Base-by-base conservation (phyloP, 2,888 invertebrate species). In the Amorpha juglandis region DNA sequence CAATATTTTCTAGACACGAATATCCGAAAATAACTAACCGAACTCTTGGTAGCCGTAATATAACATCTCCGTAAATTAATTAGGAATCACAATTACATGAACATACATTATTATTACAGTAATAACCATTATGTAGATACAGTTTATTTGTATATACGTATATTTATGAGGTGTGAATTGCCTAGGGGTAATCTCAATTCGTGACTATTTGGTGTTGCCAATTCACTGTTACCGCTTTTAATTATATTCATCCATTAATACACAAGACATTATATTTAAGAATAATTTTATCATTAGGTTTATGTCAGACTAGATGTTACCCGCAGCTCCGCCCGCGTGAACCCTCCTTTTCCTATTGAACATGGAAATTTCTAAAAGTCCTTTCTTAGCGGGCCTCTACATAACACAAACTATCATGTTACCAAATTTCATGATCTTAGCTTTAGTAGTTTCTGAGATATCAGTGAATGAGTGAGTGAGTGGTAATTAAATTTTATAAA, bases 151-250 rank as follows among this genome's bases (percentile, higher is more conserved):
- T 42, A 50, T 3, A 50, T 42, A 6, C 6, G 4, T 42, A 42
- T 58, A 58, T 58, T 58, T 58, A 58, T 42, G 58, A 58, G 19
- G 19, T 58, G 58, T 58, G 38, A 58, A 42, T 19, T 3, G 58
- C 48, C 58, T 58, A 42, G 12, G 7, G 58, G 42, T 19, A 38
- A 38, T 19, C 2, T n/a, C 19, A 58, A 58, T 42, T 58, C 58
- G 58, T 58, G 58, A 58, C 58, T 58, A 58, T 58, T 58, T 58
- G 19, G 1, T 58, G 19, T 58, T 6, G 11, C 42, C 38, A 58
- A 58, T 16, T 6, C 38, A 38, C 58, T 19, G 42, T 19, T 11
- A 58, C 11, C 38, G 6, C 19, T 42, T 58, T 58, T 42, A 58
- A 42, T 58, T 55, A 16, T 35, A 38, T 11, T 16, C 27, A 27